A percentile compares a stretch with the other conserved stretches of the same genome.
Evolutionary conservation across 2,797 vertebrate genomes (phyloP).

Genomic region (Mormyrus proboscirostris): DNA sequence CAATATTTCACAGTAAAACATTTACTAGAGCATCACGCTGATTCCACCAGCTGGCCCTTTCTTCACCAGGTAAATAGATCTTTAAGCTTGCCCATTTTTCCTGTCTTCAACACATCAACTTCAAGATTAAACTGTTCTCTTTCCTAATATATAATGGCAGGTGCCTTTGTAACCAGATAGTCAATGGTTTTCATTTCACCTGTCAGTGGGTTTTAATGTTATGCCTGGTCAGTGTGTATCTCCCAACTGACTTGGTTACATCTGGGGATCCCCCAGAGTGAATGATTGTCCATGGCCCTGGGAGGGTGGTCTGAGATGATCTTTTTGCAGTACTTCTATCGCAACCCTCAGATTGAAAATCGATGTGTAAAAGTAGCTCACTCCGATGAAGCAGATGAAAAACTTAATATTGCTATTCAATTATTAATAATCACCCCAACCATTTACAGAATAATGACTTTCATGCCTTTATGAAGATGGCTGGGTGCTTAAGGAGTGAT

Average conservation of each 20-base stretch:
- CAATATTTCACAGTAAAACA: background rate
- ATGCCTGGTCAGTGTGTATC: background rate
- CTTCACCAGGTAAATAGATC: background rate
- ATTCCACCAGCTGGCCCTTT: background rate
- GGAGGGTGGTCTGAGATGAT: background rate
- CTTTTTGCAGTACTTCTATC: background rate
- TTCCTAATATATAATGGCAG: no score
- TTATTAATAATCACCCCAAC: background rate
- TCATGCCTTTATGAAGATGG: background rate
- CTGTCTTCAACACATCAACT: no score
- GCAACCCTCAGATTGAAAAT: background rate
- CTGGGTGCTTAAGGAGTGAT: background rate
- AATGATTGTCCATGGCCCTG: background rate
- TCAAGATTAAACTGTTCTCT: no score
- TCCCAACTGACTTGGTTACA: background rate
- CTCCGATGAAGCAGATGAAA: background rate
- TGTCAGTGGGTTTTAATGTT: background rate
- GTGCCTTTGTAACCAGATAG: no score
- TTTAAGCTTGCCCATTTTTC: background rate
- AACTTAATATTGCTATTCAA: background rate
- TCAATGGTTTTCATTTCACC: background rate
- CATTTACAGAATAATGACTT: background rate
- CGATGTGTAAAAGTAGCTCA: no score
- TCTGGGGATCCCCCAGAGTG: background rate
- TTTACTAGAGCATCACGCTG: background rate